Evolutionary conservation across 2,797 vertebrate genomes (phyloP), one percentile per base, ranked within the genome.

Genomic region (Falco peregrinus): DNA sequence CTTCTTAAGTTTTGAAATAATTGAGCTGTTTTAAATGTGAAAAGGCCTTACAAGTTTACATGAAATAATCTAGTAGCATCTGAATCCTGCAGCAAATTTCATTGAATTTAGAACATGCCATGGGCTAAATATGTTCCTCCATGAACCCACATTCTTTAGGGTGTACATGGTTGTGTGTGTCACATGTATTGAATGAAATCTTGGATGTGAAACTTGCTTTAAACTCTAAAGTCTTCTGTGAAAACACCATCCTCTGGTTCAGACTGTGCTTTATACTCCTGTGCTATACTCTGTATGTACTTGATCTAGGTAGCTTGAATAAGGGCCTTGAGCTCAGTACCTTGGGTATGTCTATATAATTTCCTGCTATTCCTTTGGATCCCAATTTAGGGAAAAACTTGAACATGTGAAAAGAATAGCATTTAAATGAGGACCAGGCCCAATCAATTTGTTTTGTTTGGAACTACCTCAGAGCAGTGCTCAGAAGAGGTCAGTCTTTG

Each of bases 61-160:
- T 87, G 26, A 61, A 67, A 29, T 81, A n/a, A 21, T 60, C 70
- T 63, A 57, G 16, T 59, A 83, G 11, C 5, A 5, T 92, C 95
- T 97, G 93, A 92, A 89, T 95, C 64, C 91, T 78, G 51, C 14
- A 41, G 82, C 77, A 63, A 19, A 74, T 71, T 67, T 87, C 94
- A 24, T 3, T 69, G 10, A 59, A 25, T 73, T 81, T 26, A 76
- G 47, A 71, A 59, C 1, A 0, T 1, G 9, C 29, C 5, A 12
- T 15, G 14, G 33, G 4, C 33, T 87, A 17, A 56, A 6, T 11
- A 3, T 43, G 64, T 28, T 65, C 61, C 45, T 59, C 3, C 33
- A 31, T 33, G 24, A 88, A 33, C 35, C 9, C 9, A 1, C 29
- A 60, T 70, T 80, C 5, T 19, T 43, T 59, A 68, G 33, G 69